Evolutionary conservation across 30 jellyfish, hydroid and myxozoan species (phyloP).

Genomic region (Turritopsis dohrnii): DNA sequence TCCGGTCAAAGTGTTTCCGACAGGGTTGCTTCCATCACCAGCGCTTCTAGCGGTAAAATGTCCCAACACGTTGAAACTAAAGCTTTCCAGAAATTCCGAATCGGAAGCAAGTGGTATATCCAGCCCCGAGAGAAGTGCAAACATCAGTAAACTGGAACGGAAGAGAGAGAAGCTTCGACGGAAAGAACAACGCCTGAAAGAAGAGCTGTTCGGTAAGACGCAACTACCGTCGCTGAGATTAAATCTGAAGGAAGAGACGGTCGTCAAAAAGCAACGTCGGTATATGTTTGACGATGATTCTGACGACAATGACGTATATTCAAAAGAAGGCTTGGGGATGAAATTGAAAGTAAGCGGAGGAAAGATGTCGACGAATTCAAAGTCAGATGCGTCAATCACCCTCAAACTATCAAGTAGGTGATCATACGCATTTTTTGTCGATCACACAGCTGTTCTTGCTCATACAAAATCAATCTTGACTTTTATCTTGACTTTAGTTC

Average conservation of each 20-base stretch:
- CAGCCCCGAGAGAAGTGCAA: not conserved
- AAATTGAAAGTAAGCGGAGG: not conserved
- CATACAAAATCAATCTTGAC: too few relatives aligned
- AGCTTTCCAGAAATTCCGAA: slow-evolving; percentile 3
- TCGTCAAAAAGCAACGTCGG: not conserved
- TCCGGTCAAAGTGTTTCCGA: slow-evolving; percentile 20
- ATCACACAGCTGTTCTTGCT: too few relatives aligned
- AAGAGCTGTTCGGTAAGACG: not conserved
- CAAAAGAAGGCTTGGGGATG: not conserved
- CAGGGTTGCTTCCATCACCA: slow-evolving; percentile 17
- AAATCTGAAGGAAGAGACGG: slow-evolving; percentile 1
- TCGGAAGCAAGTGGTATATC: slow-evolving; percentile 9
- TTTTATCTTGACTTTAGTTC: too few relatives aligned
- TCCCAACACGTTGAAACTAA: not conserved
- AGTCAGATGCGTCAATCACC: not conserved
- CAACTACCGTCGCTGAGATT: slow-evolving; percentile 5
- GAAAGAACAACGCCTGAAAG: not conserved
- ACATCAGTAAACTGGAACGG: not conserved
- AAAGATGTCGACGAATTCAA: not conserved
- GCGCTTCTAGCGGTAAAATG: slow-evolving; percentile 16
- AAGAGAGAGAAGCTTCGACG: not conserved
- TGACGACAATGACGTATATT: not conserved
- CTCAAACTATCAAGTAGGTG: not conserved
- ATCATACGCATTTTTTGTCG: too few relatives aligned
- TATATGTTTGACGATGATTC: slow-evolving; percentile 9